phyloP scores from a whole-genome alignment of 2,888 invertebrate genomes.

The Allygus modestus region DNA sequence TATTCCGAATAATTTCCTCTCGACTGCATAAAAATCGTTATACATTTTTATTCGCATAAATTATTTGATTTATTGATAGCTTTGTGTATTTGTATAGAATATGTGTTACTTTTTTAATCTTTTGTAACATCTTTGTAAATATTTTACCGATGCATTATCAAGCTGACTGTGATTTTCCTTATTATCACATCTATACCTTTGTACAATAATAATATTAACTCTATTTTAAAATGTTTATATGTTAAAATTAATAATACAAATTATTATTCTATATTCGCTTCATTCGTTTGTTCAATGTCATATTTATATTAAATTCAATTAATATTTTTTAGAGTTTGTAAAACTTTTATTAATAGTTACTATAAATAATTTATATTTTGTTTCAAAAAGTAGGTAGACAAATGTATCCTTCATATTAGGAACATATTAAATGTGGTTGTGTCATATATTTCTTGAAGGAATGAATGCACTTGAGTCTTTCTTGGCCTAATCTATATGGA shows the following conservation, averaged over 20 bases:
- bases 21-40: not conserved
- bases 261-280: not conserved
- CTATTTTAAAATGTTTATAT: not conserved
- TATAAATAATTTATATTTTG: slow-evolving; percentile 25
- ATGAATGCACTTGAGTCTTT: not conserved
- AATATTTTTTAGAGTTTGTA: not conserved
- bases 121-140: slow-evolving; percentile 30
- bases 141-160: slow-evolving; percentile 9
- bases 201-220: not conserved
- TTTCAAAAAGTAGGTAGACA: not conserved
- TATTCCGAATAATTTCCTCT: not conserved
- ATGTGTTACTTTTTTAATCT: not conserved
- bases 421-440: not conserved
- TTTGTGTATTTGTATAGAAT: slow-evolving; percentile 8
- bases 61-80: not conserved
- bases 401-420: not conserved
- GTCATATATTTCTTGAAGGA: not conserved
- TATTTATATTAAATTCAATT: not conserved
- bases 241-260: not conserved
- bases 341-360: not conserved
- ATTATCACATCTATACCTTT: not conserved
- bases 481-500: not conserved
- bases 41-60: not conserved
- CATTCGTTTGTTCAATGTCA: not conserved
- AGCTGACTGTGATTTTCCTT: slow-evolving; percentile 37